phyloP scores from a whole-genome alignment of 2,113 vertebrate species.

The Xerus inauris region DNA sequence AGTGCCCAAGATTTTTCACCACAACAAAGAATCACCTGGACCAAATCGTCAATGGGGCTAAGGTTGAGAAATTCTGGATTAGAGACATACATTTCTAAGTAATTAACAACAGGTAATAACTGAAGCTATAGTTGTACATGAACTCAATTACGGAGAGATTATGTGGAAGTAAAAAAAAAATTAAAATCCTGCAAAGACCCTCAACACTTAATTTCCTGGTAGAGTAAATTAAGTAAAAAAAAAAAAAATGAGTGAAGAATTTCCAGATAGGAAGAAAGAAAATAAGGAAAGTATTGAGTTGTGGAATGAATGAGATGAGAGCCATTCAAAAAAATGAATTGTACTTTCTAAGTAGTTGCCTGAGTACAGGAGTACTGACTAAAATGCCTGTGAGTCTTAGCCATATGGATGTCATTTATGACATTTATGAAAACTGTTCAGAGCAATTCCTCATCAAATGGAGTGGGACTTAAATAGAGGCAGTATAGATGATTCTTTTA shows the following conservation, averaged over 20 bases:
- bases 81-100: not conserved
- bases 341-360: not conserved
- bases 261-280: not conserved
- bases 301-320: not conserved
- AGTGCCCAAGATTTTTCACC: no score
- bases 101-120: not conserved
- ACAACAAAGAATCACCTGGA: not conserved
- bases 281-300: not conserved
- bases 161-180: not conserved
- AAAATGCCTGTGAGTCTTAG: no score
- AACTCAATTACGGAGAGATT: not conserved
- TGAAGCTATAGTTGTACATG: not conserved
- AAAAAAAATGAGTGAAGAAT: not conserved
- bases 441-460: not conserved
- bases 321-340: not conserved
- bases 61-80: not conserved
- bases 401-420: not conserved
- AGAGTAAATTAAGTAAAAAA: constrained; percentile 1
- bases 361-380: not conserved
- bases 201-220: not conserved
- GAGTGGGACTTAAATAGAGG: not conserved
- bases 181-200: not conserved
- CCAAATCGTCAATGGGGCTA: not conserved
- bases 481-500: not conserved
- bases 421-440: not conserved